Evolutionary conservation across 2,888 invertebrate genomes (phyloP).

Genomic region (Eupithecia insigniata): DNA sequence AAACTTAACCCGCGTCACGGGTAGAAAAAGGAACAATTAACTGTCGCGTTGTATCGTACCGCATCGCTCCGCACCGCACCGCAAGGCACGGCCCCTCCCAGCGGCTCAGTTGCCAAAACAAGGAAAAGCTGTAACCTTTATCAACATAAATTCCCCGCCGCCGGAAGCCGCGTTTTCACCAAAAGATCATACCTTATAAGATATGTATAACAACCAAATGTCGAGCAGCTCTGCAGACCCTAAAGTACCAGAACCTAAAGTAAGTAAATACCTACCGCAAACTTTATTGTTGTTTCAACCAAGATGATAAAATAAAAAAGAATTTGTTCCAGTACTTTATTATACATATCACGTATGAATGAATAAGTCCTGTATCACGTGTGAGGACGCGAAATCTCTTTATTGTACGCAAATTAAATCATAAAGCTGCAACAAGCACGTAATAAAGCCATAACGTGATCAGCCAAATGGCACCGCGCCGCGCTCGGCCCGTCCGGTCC

Average conservation of each 20-base stretch:
- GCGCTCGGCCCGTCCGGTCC: background rate
- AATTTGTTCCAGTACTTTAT: background rate
- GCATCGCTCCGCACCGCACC: no score
- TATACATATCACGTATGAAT: no score
- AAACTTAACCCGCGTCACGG: no score
- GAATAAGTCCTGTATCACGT: no score
- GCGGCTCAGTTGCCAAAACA: no score
- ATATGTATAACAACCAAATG: background rate
- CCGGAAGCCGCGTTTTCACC: background rate
- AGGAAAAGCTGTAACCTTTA: background rate
- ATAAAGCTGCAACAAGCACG: constrained; percentile 14
- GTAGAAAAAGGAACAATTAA: no score
- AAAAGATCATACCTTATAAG: background rate
- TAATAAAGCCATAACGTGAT: constrained; percentile 24
- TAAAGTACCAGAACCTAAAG: no score
- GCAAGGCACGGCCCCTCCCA: no score
- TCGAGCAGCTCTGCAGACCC: background rate
- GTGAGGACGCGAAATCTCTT: background rate
- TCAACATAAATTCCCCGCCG: background rate
- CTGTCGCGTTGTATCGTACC: no score
- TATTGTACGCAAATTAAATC: constrained; percentile 20
- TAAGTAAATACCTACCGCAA: background rate
- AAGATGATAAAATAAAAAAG: background rate
- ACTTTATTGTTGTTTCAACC: background rate
- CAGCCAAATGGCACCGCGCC: constrained; percentile 3